Evolutionary conservation across 2,888 invertebrate species (phyloP).

Genomic region (Callosobruchus maculatus): DNA sequence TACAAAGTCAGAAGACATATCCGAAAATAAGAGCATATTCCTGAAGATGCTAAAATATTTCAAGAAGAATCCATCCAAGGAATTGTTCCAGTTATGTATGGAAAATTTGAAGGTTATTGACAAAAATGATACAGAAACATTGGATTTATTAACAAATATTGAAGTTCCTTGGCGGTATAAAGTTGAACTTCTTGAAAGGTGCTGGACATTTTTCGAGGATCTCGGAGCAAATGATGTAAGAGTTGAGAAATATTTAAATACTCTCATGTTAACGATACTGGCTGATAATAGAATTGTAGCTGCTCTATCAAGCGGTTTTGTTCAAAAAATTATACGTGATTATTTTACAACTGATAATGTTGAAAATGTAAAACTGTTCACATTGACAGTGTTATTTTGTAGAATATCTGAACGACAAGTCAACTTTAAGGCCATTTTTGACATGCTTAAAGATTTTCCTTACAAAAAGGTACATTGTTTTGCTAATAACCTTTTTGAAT

Average conservation of each 20-base stretch:
- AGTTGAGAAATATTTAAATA: constrained; percentile 4
- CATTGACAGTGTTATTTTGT: constrained; percentile 4
- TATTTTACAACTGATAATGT: not conserved
- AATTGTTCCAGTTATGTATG: constrained; percentile 15
- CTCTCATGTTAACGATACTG: constrained; percentile 2
- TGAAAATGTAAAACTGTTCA: constrained; percentile 4
- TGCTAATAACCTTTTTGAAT: not conserved
- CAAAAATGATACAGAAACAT: constrained; percentile 22
- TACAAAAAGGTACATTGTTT: not conserved
- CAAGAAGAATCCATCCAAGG: constrained; percentile 20
- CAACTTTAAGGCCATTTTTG: constrained; percentile 7
- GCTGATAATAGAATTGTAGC: not conserved
- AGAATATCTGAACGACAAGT: constrained; percentile 5
- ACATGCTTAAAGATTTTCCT: not conserved
- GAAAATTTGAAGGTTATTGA: constrained; percentile 17
- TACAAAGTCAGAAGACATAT: constrained; percentile 14
- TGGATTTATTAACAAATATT: constrained; percentile 11
- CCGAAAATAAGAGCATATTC: constrained; percentile 22
- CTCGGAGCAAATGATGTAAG: constrained; percentile 12
- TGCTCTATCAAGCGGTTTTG: not conserved
- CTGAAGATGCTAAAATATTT: constrained; percentile 24
- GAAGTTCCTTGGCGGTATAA: constrained; percentile 17
- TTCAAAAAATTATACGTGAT: not conserved
- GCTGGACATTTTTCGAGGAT: constrained; percentile 20
- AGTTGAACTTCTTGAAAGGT: constrained; percentile 13